Evolutionary conservation across 2,888 invertebrate species (phyloP), one percentile per base, ranked within the genome.

Genomic region (Oscheius sp.): DNA sequence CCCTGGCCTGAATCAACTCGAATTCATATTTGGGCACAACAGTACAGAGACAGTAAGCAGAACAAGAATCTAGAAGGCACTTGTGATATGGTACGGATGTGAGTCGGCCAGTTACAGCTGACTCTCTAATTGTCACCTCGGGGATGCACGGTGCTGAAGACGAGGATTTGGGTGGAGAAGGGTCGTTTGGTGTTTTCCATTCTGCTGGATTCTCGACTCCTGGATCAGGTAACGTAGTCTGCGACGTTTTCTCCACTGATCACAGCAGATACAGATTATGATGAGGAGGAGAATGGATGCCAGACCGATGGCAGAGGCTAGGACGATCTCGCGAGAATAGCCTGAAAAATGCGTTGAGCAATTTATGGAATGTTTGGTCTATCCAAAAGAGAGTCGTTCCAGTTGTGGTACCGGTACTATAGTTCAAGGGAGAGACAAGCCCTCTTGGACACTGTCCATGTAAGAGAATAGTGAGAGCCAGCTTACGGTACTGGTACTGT

Each of bases 91-190:
- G 37, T 13, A 11, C 4, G 47, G 10, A 9, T 10, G 37, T 70
- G 71, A 72, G 60, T 51, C 71, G 59, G 71, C 59, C 62, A 33
- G 32, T 37, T 58, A 80, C 76, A 78, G 65, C 65, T 77, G 78
- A 71, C 78, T 80, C 78, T 80, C 78, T 71, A 80, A 75, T 77
- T 76, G 79, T 80, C 79, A 80, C 78, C 80, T 71, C 47, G 72
- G 62, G 48, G 48, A 70, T 11, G 35, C 32, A 29, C 29, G 65
- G 48, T 7, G 3, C 42, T 42, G 42, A 7, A 42, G 42, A 42
- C 42, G 42, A 7, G 42, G 42, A 42, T 42, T 70, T 29, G 70
- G 21, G 1, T 21, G 47, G 9, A 53, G 55, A 29, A 21, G 37
- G 10, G 13, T 60, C 59, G 59, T 37, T 7, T 42, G 42, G 42